Evolutionary conservation across 2,888 invertebrate genomes (phyloP).

Genomic region (Capitulum mitella): DNA sequence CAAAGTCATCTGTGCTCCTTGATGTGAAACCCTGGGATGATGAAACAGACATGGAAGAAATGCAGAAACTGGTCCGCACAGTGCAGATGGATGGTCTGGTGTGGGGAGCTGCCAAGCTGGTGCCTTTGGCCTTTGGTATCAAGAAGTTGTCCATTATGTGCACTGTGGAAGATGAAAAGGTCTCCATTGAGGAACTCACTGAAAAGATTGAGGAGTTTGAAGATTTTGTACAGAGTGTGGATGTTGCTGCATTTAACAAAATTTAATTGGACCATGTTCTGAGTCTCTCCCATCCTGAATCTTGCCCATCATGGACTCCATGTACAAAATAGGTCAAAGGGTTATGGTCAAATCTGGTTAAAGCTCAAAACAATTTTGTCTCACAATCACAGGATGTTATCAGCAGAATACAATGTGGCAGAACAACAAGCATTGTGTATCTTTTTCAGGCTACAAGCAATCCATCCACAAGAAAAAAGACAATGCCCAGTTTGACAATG

Average conservation of each 20-base stretch:
- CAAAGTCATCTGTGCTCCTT: constrained; percentile 87
- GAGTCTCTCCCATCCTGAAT: too few species aligned
- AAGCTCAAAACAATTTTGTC: too few species aligned
- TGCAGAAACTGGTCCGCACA: constrained; percentile 73
- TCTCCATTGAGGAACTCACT: constrained; percentile 76
- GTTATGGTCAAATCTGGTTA: too few species aligned
- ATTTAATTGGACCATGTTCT: too few species aligned
- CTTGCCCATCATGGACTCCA: too few species aligned
- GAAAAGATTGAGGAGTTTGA: constrained; percentile 87
- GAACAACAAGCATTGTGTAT: too few species aligned
- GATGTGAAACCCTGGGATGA: constrained; percentile 97
- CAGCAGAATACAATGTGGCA: too few species aligned
- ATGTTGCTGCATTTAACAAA: constrained; percentile 96
- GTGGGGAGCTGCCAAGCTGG: constrained; percentile 92
- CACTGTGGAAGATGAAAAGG: constrained; percentile 94
- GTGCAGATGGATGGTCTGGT: constrained; percentile 85
- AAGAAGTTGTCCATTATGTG: constrained; percentile 90
- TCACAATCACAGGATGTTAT: too few species aligned
- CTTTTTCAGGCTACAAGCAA: too few species aligned
- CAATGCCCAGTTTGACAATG: too few species aligned
- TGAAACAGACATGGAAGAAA: constrained; percentile 83
- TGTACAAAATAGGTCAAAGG: too few species aligned
- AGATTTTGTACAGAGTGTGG: constrained; percentile 90
- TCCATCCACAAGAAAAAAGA: too few species aligned
- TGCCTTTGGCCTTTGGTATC: constrained; percentile 93